Conservation (phyloP, 2,888 invertebrate species). For the Ophion slaviceki region DNA sequence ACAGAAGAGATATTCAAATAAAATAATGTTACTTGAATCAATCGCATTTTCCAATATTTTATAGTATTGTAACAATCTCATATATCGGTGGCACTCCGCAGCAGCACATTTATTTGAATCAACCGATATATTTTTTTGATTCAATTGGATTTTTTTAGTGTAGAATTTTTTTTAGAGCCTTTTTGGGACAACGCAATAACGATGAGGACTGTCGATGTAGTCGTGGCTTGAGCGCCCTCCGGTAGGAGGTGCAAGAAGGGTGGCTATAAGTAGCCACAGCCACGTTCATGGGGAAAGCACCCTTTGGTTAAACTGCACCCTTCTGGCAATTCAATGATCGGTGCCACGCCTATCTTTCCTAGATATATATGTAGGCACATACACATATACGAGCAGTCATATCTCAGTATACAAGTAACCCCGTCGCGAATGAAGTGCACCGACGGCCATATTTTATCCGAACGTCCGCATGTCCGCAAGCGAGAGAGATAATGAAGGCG, state of each 20-base stretch:
- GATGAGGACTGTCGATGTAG: not conserved
- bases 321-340: constrained; percentile 72
- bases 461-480: constrained; percentile 55
- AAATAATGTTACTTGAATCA: no score
- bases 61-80: no score
- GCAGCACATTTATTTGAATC: no score
- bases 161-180: not conserved
- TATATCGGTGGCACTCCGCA: no score
- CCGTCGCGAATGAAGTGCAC: constrained; percentile 61
- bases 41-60: no score
- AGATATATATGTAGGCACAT: constrained; percentile 25
- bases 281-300: constrained; percentile 15
- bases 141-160: no score
- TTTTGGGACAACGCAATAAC: not conserved
- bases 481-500: constrained; percentile 71
- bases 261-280: not conserved
- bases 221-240: not conserved
- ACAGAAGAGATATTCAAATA: no score
- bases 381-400: not conserved
- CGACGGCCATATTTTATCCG: constrained; percentile 73
- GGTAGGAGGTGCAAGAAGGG: not conserved
- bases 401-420: constrained; percentile 63
- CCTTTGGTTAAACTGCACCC: constrained; percentile 69
- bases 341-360: constrained; percentile 75
- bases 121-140: no score